Percentiles rank a stretch among this genome's conserved stretches.
These are phyloP conservation scores for Eilema depressum DNA, from an alignment of 2,888 invertebrate species.

Conservation along the genomic window DNA sequence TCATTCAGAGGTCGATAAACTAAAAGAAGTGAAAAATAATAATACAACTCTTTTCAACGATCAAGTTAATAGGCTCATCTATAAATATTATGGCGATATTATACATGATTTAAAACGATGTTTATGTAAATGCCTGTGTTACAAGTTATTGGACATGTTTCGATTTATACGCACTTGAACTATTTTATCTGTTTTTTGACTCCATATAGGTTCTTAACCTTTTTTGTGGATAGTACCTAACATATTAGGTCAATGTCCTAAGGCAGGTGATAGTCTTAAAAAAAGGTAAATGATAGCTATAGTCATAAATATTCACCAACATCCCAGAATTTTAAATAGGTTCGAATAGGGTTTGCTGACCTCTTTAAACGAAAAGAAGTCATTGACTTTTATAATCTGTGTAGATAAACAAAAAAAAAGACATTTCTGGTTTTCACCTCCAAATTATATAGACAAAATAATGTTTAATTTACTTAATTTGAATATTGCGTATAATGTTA, in stretches of 20 bases:
- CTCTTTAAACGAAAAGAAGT: background rate
- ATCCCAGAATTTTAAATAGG: constrained; percentile 1
- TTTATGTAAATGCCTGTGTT: constrained; percentile 29
- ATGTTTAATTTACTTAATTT: background rate
- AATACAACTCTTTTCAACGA: background rate
- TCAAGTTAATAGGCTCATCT: background rate
- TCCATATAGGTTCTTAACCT: constrained; percentile 29
- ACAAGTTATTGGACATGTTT: constrained; percentile 6
- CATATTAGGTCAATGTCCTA: background rate
- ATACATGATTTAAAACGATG: constrained; percentile 11
- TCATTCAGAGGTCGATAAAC: background rate
- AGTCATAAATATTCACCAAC: background rate
- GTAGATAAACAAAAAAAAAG: background rate
- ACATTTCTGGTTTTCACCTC: background rate
- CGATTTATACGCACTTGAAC: constrained; percentile 9
- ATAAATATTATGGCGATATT: background rate
- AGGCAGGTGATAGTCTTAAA: background rate
- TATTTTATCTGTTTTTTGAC: constrained; percentile 21
- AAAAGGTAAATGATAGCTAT: background rate
- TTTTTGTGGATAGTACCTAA: constrained; percentile 19
- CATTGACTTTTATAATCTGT: background rate
- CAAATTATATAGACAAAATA: background rate
- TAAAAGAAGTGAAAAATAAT: constrained; percentile 3
- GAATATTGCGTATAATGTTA: background rate
- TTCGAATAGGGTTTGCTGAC: constrained; percentile 1